A percentile compares a stretch with the other conserved stretches of the same genome.
These are phyloP conservation scores for Limanda limanda DNA, from an alignment of 2,113 vertebrate species.

Conservation along the genomic window DNA sequence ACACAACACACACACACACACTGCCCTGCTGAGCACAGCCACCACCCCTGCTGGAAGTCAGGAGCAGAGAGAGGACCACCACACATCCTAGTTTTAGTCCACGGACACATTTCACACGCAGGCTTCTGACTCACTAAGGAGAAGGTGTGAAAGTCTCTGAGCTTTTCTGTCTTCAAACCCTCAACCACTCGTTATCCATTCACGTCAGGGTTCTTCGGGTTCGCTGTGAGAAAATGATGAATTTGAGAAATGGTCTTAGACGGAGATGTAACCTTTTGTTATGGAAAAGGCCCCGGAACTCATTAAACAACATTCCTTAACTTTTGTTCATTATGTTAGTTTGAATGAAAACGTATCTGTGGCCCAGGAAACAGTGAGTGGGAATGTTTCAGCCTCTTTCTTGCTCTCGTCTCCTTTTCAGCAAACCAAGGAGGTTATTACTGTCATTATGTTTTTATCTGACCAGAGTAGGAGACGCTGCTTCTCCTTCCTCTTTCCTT, in stretches of 20 bases:
- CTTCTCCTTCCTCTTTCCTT: not conserved
- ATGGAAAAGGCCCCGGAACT: too few species aligned
- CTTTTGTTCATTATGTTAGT: not conserved
- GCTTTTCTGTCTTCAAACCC: too few species aligned
- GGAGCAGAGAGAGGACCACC: conserved; percentile 18
- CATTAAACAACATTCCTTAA: conserved; percentile 25
- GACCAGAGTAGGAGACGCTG: not conserved
- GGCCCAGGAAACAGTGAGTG: too few species aligned
- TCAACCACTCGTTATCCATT: too few species aligned
- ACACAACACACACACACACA: too few species aligned
- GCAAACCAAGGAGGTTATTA: too few species aligned
- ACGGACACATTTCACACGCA: not conserved
- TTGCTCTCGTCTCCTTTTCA: too few species aligned
- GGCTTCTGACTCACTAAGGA: conserved; percentile 5
- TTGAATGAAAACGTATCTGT: not conserved
- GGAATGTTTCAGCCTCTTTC: not conserved
- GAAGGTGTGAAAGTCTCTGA: not conserved
- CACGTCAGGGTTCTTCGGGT: not conserved
- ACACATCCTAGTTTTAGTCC: conserved; percentile 3
- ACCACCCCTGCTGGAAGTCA: not conserved
- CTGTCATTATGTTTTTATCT: too few species aligned
- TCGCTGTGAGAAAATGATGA: not conserved
- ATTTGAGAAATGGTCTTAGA: not conserved
- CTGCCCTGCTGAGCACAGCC: not conserved
- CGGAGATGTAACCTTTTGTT: not conserved